A percentile compares a stretch with the other conserved stretches of the same genome.
Evolutionary conservation across 2,797 vertebrate species (phyloP).

Genomic region (Prionace glauca): DNA sequence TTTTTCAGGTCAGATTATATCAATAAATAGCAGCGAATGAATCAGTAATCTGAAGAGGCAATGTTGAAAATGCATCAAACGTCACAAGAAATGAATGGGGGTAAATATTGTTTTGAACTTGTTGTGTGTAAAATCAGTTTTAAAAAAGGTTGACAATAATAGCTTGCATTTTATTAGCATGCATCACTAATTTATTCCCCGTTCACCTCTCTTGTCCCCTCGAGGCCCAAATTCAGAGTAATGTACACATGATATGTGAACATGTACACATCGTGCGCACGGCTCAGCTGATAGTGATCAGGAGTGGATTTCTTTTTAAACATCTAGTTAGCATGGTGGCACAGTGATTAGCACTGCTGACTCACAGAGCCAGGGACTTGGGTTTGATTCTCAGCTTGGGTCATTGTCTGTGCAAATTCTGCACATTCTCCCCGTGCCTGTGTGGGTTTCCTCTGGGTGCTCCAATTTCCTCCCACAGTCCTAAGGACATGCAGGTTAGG

Average conservation of each 20-base stretch:
- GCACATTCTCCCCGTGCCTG: too few species aligned
- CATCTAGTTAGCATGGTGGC: too few species aligned
- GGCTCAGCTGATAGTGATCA: too few species aligned
- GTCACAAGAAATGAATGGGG: not conserved
- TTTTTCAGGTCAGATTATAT: not conserved
- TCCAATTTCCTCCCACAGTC: too few species aligned
- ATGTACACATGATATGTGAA: not conserved
- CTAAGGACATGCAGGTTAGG: too few species aligned
- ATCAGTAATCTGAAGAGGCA: not conserved
- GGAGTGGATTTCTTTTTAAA: too few species aligned
- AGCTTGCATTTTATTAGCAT: not conserved
- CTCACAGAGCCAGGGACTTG: too few species aligned
- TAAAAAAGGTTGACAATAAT: not conserved
- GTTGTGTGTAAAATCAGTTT: not conserved
- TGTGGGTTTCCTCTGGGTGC: too few species aligned
- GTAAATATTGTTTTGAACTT: not conserved
- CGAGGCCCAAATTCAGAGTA: not conserved
- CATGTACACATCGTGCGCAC: not conserved
- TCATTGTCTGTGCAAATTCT: too few species aligned
- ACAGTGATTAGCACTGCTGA: too few species aligned
- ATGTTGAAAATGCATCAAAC: not conserved
- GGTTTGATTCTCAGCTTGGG: too few species aligned
- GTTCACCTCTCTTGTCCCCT: not conserved
- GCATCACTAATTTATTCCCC: not conserved
- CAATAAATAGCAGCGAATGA: not conserved